Conservation (phyloP, 2,888 invertebrate genomes). For the Diaprepes abbreviatus region DNA sequence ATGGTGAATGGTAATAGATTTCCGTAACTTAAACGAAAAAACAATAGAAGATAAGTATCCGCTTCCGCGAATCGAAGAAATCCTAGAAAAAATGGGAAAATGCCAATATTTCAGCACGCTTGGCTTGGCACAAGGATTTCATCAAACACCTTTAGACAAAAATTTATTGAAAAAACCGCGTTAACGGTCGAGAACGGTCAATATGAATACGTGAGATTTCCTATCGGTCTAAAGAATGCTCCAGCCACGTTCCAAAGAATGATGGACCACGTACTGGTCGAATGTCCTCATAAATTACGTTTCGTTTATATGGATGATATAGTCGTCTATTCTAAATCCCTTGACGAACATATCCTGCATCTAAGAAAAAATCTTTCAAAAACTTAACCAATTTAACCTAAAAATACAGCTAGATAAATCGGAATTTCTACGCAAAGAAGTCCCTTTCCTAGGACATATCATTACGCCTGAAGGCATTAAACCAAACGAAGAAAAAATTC, state of each 20-base stretch:
- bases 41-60: conserved; percentile 29
- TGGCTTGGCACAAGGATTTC: no score
- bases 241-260: conserved; percentile 56
- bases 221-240: no score
- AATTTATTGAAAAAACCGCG: conserved; percentile 57
- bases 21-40: conserved; percentile 15
- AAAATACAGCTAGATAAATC: no score
- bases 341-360: conserved; percentile 53
- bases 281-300: conserved; percentile 59
- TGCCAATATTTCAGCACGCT: no score
- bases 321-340: conserved; percentile 36
- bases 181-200: conserved; percentile 54
- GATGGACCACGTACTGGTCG: conserved; percentile 52
- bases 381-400: conserved; percentile 49
- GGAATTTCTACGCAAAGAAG: conserved; percentile 54
- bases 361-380: conserved; percentile 49
- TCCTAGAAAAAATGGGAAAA: no score
- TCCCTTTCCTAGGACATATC: no score
- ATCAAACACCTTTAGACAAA: conserved; percentile 57
- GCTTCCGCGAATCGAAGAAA: conserved; percentile 32
- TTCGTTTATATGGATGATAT: conserved; percentile 36
- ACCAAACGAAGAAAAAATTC: conserved; percentile 58
- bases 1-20: conserved; percentile 21
- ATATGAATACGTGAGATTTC: conserved; percentile 57
- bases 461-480: no score